Percentiles rank a stretch among this genome's conserved stretches.
These are phyloP conservation scores for Anser brachyrhynchus DNA, from an alignment of 2,113 vertebrate species.

Conservation along the genomic window DNA sequence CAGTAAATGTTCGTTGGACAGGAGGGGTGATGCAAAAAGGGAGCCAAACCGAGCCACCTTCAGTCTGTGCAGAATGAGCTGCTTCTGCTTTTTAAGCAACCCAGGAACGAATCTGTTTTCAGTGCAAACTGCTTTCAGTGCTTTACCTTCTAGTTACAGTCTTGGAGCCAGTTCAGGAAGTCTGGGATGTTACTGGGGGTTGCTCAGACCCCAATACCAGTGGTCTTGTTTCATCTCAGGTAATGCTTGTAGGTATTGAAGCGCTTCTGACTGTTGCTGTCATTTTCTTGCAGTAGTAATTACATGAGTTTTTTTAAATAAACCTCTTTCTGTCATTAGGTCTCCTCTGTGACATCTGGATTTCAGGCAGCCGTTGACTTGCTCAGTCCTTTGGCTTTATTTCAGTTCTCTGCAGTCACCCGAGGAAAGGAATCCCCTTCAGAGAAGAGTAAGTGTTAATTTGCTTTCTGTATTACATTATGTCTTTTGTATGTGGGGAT, in stretches of 20 bases:
- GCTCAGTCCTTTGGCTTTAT: conserved; percentile 87
- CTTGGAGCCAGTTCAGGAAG: not conserved
- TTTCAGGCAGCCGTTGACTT: conserved; percentile 80
- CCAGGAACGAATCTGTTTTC: not conserved
- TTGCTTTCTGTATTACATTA: not conserved
- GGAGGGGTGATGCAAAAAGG: not conserved
- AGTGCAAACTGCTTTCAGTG: not conserved
- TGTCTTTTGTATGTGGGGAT: not conserved
- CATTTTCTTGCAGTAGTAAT: not conserved
- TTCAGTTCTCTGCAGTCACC: conserved; percentile 87
- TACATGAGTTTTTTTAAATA: not conserved
- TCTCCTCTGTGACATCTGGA: conserved; percentile 74
- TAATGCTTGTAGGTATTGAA: not conserved
- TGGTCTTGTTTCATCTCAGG: not conserved
- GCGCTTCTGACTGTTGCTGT: not conserved
- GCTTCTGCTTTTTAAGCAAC: not conserved
- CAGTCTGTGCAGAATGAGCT: not conserved
- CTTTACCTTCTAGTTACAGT: not conserved
- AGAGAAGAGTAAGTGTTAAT: conserved; percentile 74
- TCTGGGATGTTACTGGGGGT: not conserved
- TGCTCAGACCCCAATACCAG: not conserved
- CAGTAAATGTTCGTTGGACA: not conserved
- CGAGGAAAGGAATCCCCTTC: conserved; percentile 78
- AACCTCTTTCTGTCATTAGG: conserved; percentile 66
- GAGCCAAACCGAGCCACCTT: not conserved